These are phyloP conservation scores for Megalurothrips usitatus DNA, from an alignment of 2,888 invertebrate genomes.

Conservation along the genomic window DNA sequence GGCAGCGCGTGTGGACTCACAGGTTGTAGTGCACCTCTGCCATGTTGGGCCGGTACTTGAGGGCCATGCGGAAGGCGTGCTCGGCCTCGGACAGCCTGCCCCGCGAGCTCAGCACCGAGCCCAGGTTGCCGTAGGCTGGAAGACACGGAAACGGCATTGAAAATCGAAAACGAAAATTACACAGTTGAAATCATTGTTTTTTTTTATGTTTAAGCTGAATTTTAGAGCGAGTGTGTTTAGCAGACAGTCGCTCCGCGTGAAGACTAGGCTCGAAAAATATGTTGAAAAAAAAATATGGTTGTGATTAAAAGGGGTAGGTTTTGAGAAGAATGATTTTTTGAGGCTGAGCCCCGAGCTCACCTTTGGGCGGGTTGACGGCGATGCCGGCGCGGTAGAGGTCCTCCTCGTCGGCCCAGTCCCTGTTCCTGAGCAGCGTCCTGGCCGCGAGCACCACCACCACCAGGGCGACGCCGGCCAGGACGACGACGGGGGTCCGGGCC, in stretches of 20 bases:
- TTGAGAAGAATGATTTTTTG: too few relatives aligned
- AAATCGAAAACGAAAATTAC: too few relatives aligned
- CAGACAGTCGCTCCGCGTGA: too few relatives aligned
- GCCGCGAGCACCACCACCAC: conserved; percentile 64
- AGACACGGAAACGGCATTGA: too few relatives aligned
- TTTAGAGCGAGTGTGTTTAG: too few relatives aligned
- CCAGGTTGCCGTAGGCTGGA: conserved; percentile 92
- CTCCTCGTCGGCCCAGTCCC: conserved; percentile 91
- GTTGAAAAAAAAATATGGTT: neutral
- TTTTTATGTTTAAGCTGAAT: too few relatives aligned
- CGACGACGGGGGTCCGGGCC: conserved; percentile 36
- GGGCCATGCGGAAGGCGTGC: conserved; percentile 81
- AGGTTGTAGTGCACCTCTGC: conserved; percentile 95
- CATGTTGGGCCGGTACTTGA: conserved; percentile 90
- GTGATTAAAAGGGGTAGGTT: too few relatives aligned
- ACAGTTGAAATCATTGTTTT: too few relatives aligned
- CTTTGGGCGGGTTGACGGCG: conserved; percentile 94
- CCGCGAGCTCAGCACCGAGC: conserved; percentile 87
- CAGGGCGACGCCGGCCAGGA: conserved; percentile 50
- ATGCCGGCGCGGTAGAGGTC: conserved; percentile 87
- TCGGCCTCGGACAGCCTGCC: conserved; percentile 84
- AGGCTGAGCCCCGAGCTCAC: conserved; percentile 51
- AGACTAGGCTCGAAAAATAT: too few relatives aligned
- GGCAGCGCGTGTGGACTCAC: conserved; percentile 60
- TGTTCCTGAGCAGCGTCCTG: conserved; percentile 75